phyloP scores from a whole-genome alignment of 2,888 invertebrate species.

The Agriopis marginaria region DNA sequence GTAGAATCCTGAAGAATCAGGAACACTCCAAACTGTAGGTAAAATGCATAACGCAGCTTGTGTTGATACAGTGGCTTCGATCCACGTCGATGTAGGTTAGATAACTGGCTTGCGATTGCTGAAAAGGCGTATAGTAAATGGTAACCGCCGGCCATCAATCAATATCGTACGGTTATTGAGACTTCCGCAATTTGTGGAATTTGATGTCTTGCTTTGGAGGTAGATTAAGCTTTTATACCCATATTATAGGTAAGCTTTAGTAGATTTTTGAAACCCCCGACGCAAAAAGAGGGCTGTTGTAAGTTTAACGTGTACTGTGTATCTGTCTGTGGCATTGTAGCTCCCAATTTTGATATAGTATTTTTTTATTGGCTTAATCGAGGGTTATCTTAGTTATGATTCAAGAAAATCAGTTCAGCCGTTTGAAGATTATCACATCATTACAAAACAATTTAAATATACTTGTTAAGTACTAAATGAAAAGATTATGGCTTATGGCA shows the following conservation, averaged over 20 bases:
- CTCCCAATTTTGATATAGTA: no score
- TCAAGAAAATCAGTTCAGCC: no score
- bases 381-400: no score
- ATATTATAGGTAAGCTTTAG: background rate
- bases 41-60: background rate
- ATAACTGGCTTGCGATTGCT: conserved; percentile 9
- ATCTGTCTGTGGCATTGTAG: no score
- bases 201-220: conserved; percentile 15
- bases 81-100: conserved; percentile 6
- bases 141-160: conserved; percentile 23
- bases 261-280: background rate
- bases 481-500: no score
- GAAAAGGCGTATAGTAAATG: conserved; percentile 11
- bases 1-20: background rate
- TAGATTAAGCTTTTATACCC: conserved; percentile 4
- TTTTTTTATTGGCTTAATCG: no score
- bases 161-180: conserved; percentile 14
- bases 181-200: conserved; percentile 28
- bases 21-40: background rate
- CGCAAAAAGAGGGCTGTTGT: background rate
- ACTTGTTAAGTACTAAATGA: no score
- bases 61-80: background rate
- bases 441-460: no score
- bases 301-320: no score
- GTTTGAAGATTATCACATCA: no score